Evolutionary conservation across 2,113 vertebrate species (phyloP).

Genomic region (Shinisaurus crocodilurus): DNA sequence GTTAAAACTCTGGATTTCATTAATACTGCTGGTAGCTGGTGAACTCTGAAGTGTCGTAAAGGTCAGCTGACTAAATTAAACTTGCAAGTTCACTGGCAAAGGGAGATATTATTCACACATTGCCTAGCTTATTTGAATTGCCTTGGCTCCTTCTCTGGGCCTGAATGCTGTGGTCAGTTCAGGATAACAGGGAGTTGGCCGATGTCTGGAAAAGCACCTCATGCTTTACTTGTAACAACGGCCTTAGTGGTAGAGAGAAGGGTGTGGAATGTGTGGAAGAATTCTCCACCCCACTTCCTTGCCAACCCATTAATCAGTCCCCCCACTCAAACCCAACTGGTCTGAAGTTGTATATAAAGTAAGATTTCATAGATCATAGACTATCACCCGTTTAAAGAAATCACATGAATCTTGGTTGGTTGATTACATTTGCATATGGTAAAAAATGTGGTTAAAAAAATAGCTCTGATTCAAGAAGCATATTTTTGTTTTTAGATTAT

Average conservation of each 20-base stretch:
- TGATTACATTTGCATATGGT: not conserved
- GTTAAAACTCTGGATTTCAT: not conserved
- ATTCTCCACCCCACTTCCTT: not conserved
- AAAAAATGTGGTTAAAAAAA: not conserved
- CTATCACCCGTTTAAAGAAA: not conserved
- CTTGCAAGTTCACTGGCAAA: not conserved
- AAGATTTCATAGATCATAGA: too few relatives aligned
- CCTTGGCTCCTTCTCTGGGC: not conserved
- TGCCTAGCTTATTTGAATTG: not conserved
- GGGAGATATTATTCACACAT: not conserved
- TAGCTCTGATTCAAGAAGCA: not conserved
- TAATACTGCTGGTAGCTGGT: not conserved
- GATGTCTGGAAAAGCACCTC: not conserved
- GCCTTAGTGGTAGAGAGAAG: not conserved
- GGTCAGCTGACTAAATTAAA: not conserved
- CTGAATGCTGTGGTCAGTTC: not conserved
- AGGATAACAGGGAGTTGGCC: not conserved
- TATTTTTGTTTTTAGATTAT: not conserved
- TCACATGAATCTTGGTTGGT: not conserved
- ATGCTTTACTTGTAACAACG: not conserved
- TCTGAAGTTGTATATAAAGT: not conserved
- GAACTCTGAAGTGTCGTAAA: not conserved
- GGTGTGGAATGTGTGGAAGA: not conserved
- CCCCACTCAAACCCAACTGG: not conserved
- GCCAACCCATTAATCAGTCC: not conserved